Base-by-base conservation (phyloP, 2,113 vertebrate species). In the Callaeas wilsoni region DNA sequence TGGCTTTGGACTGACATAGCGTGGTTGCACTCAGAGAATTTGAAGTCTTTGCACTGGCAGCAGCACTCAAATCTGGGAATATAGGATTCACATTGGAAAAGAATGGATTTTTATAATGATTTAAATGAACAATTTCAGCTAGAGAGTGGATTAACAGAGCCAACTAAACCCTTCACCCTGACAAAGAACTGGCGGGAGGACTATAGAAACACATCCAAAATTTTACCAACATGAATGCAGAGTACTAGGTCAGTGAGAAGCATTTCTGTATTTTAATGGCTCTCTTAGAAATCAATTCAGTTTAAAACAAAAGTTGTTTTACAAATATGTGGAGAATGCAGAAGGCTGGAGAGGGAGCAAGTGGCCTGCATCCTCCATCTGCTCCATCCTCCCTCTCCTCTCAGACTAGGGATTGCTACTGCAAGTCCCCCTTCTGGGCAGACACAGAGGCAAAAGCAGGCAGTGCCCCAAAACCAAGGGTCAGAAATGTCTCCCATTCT, bases 141-240 rank as follows among this genome's bases (percentile, higher is more conserved):
- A 95, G 92, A 94, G 77, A 96, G 92, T 84, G 69, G 88, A 95
- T 95, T 93, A 97, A 79, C 86, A 60, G 93, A 94, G 96, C 96
- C 96, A 97, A 95, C 73, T 96, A 96, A 96, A 96, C 96, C 92
- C 94, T 96, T 97, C 96, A 96, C 96, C 96, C 96, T 96, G 96
- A 97, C 96, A 97, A 93, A 96, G 96, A 96, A 97, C 93, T 97
- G 96, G 94, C 94, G 92, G 92, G 83, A 95, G 90, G 74, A 97
- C 90, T 94, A 84, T 63, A 92, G 96, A 96, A 96, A 92, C 93
- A 87, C 92, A 92, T 96, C 96, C 96, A 97, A 93, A 95, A 96
- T 96, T 96, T 95, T 96, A 96, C 86, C 73, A 93, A 81, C 86
- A 87, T 96, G 96, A 97, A 96, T 97, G 90, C 94, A 92, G 93